Evolutionary conservation across 1,140 invertebrate species (phyloP), one percentile per base, ranked within the genome.

Genomic region (Tyrophagus putrescentiae): DNA sequence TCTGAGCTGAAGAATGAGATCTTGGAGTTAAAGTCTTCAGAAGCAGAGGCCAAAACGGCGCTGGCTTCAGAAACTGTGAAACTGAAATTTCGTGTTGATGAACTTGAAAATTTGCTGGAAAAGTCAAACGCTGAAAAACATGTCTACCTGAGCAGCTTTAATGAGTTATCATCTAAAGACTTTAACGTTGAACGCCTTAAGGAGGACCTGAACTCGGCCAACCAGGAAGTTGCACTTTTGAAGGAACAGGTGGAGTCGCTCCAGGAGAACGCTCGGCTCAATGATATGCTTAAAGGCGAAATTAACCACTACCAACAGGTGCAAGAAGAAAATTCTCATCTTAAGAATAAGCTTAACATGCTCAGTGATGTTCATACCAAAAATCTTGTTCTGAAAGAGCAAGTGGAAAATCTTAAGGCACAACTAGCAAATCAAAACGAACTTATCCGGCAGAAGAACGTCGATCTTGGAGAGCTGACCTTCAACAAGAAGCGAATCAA

Each of bases 271-370:
- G 25, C 13, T 7, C 13, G 44, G 25, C 28, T 41, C 21, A 39
- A 41, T 11, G 3, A 56, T 16, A 44, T 57, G 39, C 18, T 57
- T 9, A 11, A 57, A 57, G 23, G 28, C 25, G 56, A 45, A 57
- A 54, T 57, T 16, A 18, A 11, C 7, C 32, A 57, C 39, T 57
- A 18, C 7, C 11, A 39, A 3, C 1, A 1, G 16, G 6, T 39
- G 3, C 23, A 57, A 57, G 56, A 57, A 13, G 56, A 57, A 42
- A 57, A 57, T 57, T 9, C n/a, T 39, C 2, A 57, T 2, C 33
- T 57, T 7, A 57, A 57, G 44, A 44, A 18, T n/a, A 11, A 34
- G 44, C 2, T 4, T 41, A 41, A 57, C 28, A 18, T 41, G 3
- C 31, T 57, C 6, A 54, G 11, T n/a, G 3, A 39, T 41, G 56